Conservation (phyloP, 64 coral and sea anemone species). For the Astreopora myriophthalma region DNA sequence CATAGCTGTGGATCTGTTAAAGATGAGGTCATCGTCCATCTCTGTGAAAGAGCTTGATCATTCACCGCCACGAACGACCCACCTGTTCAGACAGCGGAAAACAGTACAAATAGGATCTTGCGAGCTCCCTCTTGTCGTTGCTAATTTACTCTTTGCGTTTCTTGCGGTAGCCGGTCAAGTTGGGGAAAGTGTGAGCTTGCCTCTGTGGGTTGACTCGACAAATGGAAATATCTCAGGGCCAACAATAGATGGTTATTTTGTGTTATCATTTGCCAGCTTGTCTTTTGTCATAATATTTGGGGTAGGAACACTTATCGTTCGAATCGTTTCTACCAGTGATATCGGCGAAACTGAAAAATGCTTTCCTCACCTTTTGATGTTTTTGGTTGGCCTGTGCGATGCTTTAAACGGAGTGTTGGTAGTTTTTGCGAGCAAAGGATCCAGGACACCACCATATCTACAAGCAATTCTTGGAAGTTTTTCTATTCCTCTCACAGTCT, state of each 20-base stretch:
- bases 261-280: constrained; percentile 75
- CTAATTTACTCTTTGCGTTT: constrained; percentile 83
- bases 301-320: constrained; percentile 34
- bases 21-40: background rate
- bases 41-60: too few relatives aligned
- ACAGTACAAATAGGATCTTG: constrained; percentile 34
- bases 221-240: background rate
- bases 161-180: constrained; percentile 53
- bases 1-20: too few relatives aligned
- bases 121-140: constrained; percentile 32
- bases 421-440: constrained; percentile 79
- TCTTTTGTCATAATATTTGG: constrained; percentile 93
- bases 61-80: background rate
- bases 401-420: constrained; percentile 80
- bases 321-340: constrained; percentile 37
- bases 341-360: constrained; percentile 71
- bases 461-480: constrained; percentile 92
- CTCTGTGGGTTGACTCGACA: constrained; percentile 85
- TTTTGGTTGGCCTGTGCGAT: constrained; percentile 85
- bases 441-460: constrained; percentile 86
- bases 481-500: constrained; percentile 76
- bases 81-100: background rate
- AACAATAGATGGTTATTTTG: constrained; percentile 85
- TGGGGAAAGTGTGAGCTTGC: constrained; percentile 79
- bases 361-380: constrained; percentile 70